Base-by-base conservation (phyloP, 1,140 invertebrate genomes). In the Cyclargus thomasi region DNA sequence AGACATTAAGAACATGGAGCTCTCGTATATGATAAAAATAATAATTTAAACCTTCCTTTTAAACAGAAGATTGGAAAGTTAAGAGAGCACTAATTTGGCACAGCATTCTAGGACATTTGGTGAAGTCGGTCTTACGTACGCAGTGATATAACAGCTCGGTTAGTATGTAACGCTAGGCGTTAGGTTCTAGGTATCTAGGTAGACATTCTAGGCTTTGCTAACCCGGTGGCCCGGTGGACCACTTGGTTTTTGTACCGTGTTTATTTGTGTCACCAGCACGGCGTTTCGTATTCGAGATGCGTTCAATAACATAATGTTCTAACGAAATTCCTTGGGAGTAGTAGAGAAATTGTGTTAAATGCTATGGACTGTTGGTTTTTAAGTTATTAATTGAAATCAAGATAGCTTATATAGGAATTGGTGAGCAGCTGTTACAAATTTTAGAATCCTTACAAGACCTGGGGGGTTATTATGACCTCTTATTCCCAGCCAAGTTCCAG, bases 101-200 rank as follows among this genome's bases (percentile, higher is more conserved):
- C 10, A 47, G 8, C 10, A 0, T 8, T 47, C 11, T 47, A 47
- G 39, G 39, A 47, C 10, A 2, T 47, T 16, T 47, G 39, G 14
- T 47, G 14, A 11, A 47, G 10, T 14, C 39, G 39, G 29, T 47
- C 39, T 47, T 47, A 47, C 10, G 39, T 47, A 47, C 39, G 39
- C 14, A 8, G 39, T 47, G 39, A 47, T 47, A 47, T 47, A 47
- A 59, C 10, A 11, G 55, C 55, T 59, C 1, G 18, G 17, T 55
- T 16, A 53, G 53, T 55, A 55, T 55, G n/a, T 20, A 55, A 55
- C 53, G 55, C 14, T 59, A 11, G 18, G 55, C 55, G 55, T 59
- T 59, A 59, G 53, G 53, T 55, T 59, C 55, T 59, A 59, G 53
- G 53, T 55, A 55, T 20, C 55, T 59, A 59, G 55, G 55, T 59